These are phyloP conservation scores for Cyprinodon tularosa DNA, from an alignment of 2,113 vertebrate species.

Conservation along the genomic window DNA sequence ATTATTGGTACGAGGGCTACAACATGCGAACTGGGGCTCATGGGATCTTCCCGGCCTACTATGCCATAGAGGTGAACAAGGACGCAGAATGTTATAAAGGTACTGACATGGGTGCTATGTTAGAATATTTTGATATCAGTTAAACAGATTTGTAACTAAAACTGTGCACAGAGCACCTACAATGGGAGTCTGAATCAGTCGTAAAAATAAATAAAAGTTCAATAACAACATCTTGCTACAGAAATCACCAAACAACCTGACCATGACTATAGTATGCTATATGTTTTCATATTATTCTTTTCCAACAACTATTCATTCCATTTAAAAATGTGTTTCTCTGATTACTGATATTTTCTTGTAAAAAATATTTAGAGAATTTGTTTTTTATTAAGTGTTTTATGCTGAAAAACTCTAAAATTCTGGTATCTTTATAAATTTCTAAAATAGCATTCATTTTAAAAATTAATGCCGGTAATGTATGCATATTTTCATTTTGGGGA, in stretches of 20 bases:
- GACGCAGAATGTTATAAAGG: slow-evolving; percentile 87
- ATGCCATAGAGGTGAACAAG: slow-evolving; percentile 91
- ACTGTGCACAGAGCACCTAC: neutral
- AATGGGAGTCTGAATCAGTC: neutral
- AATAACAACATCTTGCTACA: neutral
- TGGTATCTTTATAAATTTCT: neutral
- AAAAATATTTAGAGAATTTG: too few species aligned
- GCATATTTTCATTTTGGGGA: too few species aligned
- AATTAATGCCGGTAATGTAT: too few species aligned
- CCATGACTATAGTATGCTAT: too few species aligned
- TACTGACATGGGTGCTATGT: slow-evolving; percentile 47
- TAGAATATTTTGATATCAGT: neutral
- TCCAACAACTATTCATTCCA: too few species aligned
- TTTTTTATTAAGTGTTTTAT: too few species aligned
- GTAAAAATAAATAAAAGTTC: too few species aligned
- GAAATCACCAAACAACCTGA: neutral
- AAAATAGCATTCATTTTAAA: neutral
- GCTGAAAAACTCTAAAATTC: too few species aligned
- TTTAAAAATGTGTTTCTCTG: too few species aligned
- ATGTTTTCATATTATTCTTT: too few species aligned
- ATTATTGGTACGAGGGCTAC: slow-evolving; percentile 97
- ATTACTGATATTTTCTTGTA: too few species aligned
- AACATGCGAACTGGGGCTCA: slow-evolving; percentile 93
- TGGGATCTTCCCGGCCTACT: slow-evolving; percentile 95
- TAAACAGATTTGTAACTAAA: neutral